Percentiles rank a stretch among this genome's conserved stretches.
These are phyloP conservation scores for Isoperla grammatica DNA, from an alignment of 2,888 invertebrate species.

Conservation along the genomic window DNA sequence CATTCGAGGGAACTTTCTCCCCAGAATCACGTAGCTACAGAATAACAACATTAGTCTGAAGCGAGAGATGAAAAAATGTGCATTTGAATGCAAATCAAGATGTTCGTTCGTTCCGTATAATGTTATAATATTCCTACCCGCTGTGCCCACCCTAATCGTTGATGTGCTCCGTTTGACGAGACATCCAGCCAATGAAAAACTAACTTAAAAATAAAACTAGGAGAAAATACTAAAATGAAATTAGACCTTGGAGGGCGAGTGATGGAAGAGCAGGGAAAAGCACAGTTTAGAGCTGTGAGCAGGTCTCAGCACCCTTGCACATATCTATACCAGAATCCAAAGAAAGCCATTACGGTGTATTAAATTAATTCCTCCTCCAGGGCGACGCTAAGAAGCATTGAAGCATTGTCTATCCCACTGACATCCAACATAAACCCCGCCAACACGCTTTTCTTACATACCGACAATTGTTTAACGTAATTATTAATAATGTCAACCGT, in stretches of 20 bases:
- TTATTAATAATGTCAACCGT: too few relatives aligned
- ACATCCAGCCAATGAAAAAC: slow-evolving; percentile 3
- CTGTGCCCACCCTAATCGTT: slow-evolving; percentile 15
- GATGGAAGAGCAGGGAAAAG: slow-evolving; percentile 2
- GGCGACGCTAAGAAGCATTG: background rate
- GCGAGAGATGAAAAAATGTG: slow-evolving; percentile 24
- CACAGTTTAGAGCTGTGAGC: background rate
- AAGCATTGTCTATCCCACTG: too few relatives aligned
- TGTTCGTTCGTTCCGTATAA: slow-evolving; percentile 24
- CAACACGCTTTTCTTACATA: too few relatives aligned
- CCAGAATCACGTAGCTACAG: slow-evolving; percentile 5
- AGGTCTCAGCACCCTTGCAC: background rate
- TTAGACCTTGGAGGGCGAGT: slow-evolving; percentile 15
- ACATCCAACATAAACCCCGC: too few relatives aligned
- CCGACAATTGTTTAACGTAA: too few relatives aligned
- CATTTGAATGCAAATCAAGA: slow-evolving; percentile 31
- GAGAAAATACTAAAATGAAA: slow-evolving; percentile 20
- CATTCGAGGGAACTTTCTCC: slow-evolving; percentile 21
- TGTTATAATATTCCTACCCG: slow-evolving; percentile 23
- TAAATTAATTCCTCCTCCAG: slow-evolving; percentile 9
- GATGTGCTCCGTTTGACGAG: slow-evolving; percentile 11
- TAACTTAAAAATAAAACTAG: slow-evolving; percentile 3
- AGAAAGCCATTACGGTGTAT: slow-evolving; percentile 13
- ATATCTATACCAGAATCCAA: too few relatives aligned
- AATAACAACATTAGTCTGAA: slow-evolving; percentile 18